phyloP scores from a whole-genome alignment of 2,888 invertebrate species.

The Polymixis lichenea region DNA sequence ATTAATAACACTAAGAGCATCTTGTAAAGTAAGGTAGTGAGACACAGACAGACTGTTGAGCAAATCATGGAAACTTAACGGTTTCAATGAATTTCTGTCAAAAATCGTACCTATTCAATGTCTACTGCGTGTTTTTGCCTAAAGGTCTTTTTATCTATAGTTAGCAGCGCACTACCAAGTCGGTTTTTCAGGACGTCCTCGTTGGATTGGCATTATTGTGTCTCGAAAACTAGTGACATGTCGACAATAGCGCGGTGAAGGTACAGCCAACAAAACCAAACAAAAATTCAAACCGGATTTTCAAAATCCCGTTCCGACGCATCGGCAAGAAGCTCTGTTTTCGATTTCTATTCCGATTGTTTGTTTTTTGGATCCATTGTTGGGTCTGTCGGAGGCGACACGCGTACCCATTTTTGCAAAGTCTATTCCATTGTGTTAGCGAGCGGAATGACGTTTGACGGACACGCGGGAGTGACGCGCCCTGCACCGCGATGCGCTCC shows the following conservation, averaged over 20 bases:
- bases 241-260: conserved; percentile 79
- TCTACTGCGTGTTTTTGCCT: conserved; percentile 8
- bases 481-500: conserved; percentile 66
- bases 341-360: conserved; percentile 90
- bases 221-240: conserved; percentile 71
- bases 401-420: conserved; percentile 89
- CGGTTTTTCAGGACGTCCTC: conserved; percentile 54
- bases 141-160: conserved; percentile 12
- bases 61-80: not conserved
- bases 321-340: conserved; percentile 88
- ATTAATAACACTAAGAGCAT: conserved; percentile 11
- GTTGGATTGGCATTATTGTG: conserved; percentile 72
- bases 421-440: conserved; percentile 87
- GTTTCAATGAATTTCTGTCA: not conserved
- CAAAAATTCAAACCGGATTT: conserved; percentile 88
- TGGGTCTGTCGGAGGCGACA: conserved; percentile 83
- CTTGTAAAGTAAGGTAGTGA: not conserved
- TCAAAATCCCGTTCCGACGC: conserved; percentile 89
- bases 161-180: conserved; percentile 36
- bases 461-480: conserved; percentile 78
- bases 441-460: conserved; percentile 87
- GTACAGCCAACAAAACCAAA: conserved; percentile 81
- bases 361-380: conserved; percentile 89
- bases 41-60: not conserved
- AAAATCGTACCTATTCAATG: not conserved